These are phyloP conservation scores for Mimumesa dahlbomi DNA, from an alignment of 2,888 invertebrate species.

Conservation along the genomic window DNA sequence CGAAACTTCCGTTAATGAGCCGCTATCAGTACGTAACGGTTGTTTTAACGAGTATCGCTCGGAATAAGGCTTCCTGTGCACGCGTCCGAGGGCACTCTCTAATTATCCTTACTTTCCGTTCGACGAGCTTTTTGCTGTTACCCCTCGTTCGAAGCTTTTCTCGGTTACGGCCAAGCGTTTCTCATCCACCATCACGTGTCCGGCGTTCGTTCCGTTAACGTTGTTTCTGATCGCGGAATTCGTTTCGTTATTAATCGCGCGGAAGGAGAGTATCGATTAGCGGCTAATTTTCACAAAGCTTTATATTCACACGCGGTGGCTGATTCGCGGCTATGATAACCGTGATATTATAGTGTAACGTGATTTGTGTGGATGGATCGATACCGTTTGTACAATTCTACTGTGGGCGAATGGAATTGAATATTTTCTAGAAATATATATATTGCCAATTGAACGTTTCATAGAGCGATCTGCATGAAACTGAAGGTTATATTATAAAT, in stretches of 20 bases:
- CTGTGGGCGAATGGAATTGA: too few relatives aligned
- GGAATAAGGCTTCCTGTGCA: conserved; percentile 55
- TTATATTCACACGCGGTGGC: too few relatives aligned
- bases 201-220: neutral
- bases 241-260: neutral
- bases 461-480: too few relatives aligned
- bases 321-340: too few relatives aligned
- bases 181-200: neutral
- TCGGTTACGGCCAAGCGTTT: neutral
- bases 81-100: conserved; percentile 46
- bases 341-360: too few relatives aligned
- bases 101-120: conserved; percentile 56
- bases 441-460: too few relatives aligned
- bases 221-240: neutral
- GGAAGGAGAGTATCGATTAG: neutral
- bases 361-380: too few relatives aligned
- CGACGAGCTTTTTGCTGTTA: conserved; percentile 34
- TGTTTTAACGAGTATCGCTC: conserved; percentile 73
- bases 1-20: conserved; percentile 74
- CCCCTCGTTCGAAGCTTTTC: conserved; percentile 4
- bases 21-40: conserved; percentile 73
- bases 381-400: too few relatives aligned
- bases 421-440: too few relatives aligned
- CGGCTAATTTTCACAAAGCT: too few relatives aligned
- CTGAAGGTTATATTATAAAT: too few relatives aligned